These are phyloP conservation scores for Muntiacus muntjak DNA, from an alignment of 2,113 vertebrate genomes.

Conservation along the genomic window DNA sequence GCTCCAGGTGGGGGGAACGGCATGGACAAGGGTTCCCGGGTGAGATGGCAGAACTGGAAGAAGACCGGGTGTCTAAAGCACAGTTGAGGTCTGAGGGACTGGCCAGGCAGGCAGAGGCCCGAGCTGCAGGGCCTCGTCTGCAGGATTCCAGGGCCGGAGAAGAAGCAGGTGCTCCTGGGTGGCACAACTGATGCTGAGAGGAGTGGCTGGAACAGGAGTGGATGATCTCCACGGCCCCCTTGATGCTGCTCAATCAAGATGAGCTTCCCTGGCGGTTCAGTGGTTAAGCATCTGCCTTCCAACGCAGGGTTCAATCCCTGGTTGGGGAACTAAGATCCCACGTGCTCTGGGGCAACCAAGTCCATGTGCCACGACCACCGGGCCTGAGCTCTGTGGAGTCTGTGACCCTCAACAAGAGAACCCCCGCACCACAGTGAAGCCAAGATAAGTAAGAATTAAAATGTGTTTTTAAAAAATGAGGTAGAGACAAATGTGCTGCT, in stretches of 20 bases:
- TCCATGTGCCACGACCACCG: background rate
- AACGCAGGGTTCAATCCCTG: background rate
- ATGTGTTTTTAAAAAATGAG: background rate
- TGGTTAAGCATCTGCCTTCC: background rate
- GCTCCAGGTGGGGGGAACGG: background rate
- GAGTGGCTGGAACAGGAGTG: background rate
- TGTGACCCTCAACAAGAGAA: background rate
- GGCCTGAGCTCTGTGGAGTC: background rate
- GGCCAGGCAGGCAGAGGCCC: background rate
- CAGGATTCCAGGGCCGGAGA: background rate
- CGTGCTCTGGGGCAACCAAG: background rate
- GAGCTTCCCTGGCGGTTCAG: background rate
- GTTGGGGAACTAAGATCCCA: background rate
- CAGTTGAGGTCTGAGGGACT: background rate
- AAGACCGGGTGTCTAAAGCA: background rate
- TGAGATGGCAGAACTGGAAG: background rate
- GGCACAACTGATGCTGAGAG: background rate
- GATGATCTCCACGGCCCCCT: background rate
- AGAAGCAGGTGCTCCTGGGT: background rate
- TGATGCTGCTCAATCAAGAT: background rate
- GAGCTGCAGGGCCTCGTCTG: background rate
- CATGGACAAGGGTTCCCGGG: background rate
- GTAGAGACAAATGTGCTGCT: conserved; percentile 22
- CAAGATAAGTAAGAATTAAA: background rate
- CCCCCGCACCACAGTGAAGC: background rate